Percentiles rank a stretch among this genome's conserved stretches.
phyloP scores from a whole-genome alignment of 2,113 vertebrate genomes.

The Triplophysa tibetana region DNA sequence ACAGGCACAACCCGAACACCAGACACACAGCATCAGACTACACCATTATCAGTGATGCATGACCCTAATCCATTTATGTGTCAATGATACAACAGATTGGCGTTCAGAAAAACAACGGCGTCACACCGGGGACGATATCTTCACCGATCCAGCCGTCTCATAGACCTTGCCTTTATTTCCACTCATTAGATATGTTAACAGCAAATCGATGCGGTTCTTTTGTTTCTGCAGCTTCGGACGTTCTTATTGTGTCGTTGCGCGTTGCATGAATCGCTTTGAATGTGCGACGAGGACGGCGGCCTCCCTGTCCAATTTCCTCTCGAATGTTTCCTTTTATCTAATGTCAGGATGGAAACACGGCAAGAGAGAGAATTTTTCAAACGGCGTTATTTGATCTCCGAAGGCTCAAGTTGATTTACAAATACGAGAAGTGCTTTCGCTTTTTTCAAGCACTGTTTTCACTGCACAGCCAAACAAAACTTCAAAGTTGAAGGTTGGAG shows the following conservation, averaged over 20 bases:
- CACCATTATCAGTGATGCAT: conserved; percentile 64
- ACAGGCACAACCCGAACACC: conserved; percentile 50
- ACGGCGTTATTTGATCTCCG: conserved; percentile 24
- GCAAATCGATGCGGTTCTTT: conserved; percentile 56
- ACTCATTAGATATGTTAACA: conserved; percentile 44
- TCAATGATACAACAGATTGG: conserved; percentile 59
- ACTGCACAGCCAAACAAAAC: conserved; percentile 14
- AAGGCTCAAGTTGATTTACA: conserved; percentile 13
- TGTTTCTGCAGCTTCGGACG: conserved; percentile 49
- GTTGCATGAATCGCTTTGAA: conserved; percentile 7
- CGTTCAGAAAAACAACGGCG: conserved; percentile 32
- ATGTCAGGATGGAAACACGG: conserved; percentile 19
- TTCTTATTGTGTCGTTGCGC: conserved; percentile 43
- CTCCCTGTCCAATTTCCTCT: background rate
- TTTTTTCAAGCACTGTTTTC: conserved; percentile 12
- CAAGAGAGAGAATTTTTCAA: conserved; percentile 30
- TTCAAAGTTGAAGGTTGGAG: conserved; percentile 20
- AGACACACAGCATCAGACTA: conserved; percentile 51
- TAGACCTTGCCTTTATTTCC: conserved; percentile 46
- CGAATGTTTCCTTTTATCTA: conserved; percentile 37
- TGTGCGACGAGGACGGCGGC: background rate
- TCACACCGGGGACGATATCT: conserved; percentile 50
- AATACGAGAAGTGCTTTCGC: background rate
- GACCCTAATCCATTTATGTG: conserved; percentile 69
- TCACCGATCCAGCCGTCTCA: conserved; percentile 47